Conservation (phyloP, 1,140 invertebrate species). For the Alviniconcha marisindica region DNA sequence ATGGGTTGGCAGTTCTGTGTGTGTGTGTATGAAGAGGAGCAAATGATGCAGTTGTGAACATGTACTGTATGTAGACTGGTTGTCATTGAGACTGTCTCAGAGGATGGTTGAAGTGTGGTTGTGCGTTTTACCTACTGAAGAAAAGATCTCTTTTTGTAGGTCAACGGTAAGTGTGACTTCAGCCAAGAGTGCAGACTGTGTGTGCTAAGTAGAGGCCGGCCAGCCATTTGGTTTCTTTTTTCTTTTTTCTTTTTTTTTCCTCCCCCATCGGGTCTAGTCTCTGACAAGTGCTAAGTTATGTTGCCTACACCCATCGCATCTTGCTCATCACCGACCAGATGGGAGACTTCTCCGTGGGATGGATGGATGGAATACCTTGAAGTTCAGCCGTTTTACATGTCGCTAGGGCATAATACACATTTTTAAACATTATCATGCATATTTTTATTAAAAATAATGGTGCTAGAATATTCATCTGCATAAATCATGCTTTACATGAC, state of each 20-base stretch:
- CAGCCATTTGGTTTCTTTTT: slow-evolving; percentile 23
- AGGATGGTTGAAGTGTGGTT: not conserved
- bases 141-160: not conserved
- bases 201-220: slow-evolving; percentile 40
- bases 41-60: too few species aligned
- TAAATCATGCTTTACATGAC: slow-evolving; percentile 22
- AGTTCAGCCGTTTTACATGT: not conserved
- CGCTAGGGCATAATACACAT: slow-evolving; percentile 16
- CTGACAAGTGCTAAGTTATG: too few species aligned
- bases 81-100: too few species aligned
- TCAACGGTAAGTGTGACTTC: slow-evolving; percentile 31
- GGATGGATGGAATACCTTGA: not conserved
- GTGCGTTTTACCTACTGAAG: not conserved
- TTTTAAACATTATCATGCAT: not conserved
- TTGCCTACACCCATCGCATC: not conserved
- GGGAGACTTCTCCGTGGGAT: slow-evolving; percentile 24
- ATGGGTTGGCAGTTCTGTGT: too few species aligned
- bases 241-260: slow-evolving; percentile 5
- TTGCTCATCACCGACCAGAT: not conserved
- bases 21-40: too few species aligned
- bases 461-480: slow-evolving; percentile 31
- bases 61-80: too few species aligned
- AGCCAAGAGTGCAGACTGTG: slow-evolving; percentile 39
- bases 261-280: too few species aligned
- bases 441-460: slow-evolving; percentile 15